phyloP scores from a whole-genome alignment of 2,113 vertebrate genomes.

The Larimichthys polyactis region DNA sequence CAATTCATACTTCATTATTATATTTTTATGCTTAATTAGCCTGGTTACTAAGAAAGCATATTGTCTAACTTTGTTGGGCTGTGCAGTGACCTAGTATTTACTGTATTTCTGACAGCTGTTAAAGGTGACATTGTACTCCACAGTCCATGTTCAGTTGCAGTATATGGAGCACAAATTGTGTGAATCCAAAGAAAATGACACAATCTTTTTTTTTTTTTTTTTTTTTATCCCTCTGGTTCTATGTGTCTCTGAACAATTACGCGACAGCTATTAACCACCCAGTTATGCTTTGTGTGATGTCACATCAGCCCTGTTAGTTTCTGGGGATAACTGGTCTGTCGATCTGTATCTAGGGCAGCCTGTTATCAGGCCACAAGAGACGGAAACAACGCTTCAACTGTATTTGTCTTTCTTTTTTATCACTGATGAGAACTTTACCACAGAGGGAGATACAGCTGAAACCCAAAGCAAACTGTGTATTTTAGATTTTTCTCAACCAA shows the following conservation, averaged over 20 bases:
- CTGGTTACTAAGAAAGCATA: no score
- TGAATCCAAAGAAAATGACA: no score
- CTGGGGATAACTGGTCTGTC: conserved; percentile 9
- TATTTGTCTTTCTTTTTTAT: conserved; percentile 22
- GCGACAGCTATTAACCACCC: neutral
- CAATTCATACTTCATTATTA: no score
- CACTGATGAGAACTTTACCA: neutral
- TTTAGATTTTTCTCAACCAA: neutral
- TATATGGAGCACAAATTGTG: no score
- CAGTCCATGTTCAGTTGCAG: no score
- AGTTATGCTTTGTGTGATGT: conserved; percentile 4
- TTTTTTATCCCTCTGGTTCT: no score
- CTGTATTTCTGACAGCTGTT: no score
- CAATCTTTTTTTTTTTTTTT: no score
- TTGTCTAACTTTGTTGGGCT: no score
- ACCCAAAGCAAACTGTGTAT: neutral
- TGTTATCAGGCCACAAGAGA: conserved; percentile 27
- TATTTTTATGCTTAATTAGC: no score
- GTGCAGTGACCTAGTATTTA: no score
- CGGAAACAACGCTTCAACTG: neutral
- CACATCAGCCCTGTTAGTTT: conserved; percentile 16
- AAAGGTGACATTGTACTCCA: no score
- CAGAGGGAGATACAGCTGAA: conserved; percentile 7
- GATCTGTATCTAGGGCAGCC: conserved; percentile 10
- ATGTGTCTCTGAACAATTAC: neutral